Evolutionary conservation across 2,888 invertebrate genomes (phyloP).

Genomic region (Mesochorus sp.): DNA sequence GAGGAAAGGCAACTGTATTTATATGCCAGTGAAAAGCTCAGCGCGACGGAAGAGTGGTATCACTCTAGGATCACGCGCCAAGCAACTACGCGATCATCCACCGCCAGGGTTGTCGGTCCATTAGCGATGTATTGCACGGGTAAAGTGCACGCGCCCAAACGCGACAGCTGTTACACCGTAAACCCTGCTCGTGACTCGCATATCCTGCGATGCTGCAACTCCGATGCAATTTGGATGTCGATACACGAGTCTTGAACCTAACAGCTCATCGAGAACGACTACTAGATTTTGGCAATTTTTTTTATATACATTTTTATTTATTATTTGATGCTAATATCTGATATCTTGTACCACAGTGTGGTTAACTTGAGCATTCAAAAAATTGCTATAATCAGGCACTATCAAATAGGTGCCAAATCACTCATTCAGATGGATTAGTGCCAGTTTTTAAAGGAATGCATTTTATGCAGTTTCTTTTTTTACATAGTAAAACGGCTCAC

Average conservation of each 20-base stretch:
- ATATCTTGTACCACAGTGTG: too few species aligned
- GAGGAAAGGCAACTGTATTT: constrained; percentile 56
- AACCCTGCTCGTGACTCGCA: constrained; percentile 60
- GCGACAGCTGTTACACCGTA: constrained; percentile 76
- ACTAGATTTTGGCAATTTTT: too few species aligned
- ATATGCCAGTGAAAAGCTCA: constrained; percentile 53
- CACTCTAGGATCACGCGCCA: constrained; percentile 13
- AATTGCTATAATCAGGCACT: too few species aligned
- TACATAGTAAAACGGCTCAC: too few species aligned
- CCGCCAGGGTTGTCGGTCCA: constrained; percentile 72
- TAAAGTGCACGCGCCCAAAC: constrained; percentile 70
- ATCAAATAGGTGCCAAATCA: not conserved
- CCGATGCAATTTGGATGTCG: constrained; percentile 5
- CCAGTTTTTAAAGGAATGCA: not conserved
- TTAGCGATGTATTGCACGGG: constrained; percentile 76
- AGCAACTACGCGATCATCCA: not conserved
- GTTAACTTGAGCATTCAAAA: too few species aligned
- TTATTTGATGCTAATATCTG: too few species aligned
- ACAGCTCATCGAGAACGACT: too few species aligned
- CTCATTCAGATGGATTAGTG: not conserved
- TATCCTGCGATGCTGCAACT: constrained; percentile 16
- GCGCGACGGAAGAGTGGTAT: constrained; percentile 28
- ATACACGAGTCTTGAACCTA: too few species aligned
- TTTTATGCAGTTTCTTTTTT: not conserved
- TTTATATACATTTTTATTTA: too few species aligned